Evolutionary conservation across 2,797 vertebrate genomes (phyloP), one percentile per base, ranked within the genome.

Genomic region (Harpagifer antarcticus): DNA sequence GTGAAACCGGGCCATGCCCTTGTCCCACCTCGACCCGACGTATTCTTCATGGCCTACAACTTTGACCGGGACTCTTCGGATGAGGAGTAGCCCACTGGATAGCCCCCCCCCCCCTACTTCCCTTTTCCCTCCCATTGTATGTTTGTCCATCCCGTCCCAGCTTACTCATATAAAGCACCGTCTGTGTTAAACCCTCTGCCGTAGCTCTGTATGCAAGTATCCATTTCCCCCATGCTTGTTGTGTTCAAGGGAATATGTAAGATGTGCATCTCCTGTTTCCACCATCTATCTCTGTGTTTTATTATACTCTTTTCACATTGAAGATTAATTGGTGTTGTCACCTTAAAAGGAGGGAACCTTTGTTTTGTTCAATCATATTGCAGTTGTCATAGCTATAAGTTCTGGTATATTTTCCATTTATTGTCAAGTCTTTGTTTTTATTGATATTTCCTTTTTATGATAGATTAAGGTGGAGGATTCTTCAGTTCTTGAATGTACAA

Each of bases 1-100:
- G 95, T 96, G 94, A 95, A 95, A 94, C 95, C 96, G 79, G 95
- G 96, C 93, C 95, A 96, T 79, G 89, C 95, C 92, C 93, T 95
- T 72, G 93, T 95, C 91, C 95, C 96, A 16, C 92, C 95, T 84
- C 93, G 95, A 91, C 95, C 95, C 19, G 95, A 96, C n/a, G 94
- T 95, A 74, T 93, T 96, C 90, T 96, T 96, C 91, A 96, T 96
- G 96, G 94, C 94, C 85, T 96, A 96, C 94, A 95, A 84, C 70
- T 95, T 96, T 58, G 96, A 96, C 90, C 90, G 94, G 91, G 95
- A 96, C 89, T 95, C 95, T 83, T 95, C 95, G 9, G 95, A 96
- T 9, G 95, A 96, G 89, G 95, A 96, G 86, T 96, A 94, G 85
- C 78, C 70, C 58, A 20, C 72, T 62, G n/a, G 80, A 90, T 67